Percentiles rank a stretch among this genome's conserved stretches.
These are phyloP conservation scores for Eupithecia centaureata DNA, from an alignment of 2,888 invertebrate species.

Conservation along the genomic window DNA sequence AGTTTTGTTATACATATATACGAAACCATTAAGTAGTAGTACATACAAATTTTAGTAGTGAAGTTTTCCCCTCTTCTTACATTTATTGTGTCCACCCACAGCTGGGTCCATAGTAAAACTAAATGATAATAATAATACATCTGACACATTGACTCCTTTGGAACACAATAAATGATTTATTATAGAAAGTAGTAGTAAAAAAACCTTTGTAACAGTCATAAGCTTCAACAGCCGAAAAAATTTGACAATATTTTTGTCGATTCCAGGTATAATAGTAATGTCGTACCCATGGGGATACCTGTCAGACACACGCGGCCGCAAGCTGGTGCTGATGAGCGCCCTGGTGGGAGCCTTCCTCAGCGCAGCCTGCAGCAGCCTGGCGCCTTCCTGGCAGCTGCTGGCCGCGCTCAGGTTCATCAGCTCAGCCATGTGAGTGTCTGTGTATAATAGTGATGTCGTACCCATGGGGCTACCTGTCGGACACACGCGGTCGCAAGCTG, in stretches of 20 bases:
- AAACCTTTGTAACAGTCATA: neutral
- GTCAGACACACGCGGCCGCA: conserved; percentile 59
- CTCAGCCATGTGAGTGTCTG: conserved; percentile 68
- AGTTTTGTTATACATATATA: too few relatives aligned
- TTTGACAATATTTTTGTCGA: neutral
- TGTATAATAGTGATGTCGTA: conserved; percentile 46
- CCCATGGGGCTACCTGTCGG: conserved; percentile 43
- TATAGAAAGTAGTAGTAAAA: too few relatives aligned
- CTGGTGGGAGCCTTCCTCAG: conserved; percentile 70
- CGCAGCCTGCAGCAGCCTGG: conserved; percentile 66
- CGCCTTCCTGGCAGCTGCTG: conserved; percentile 71
- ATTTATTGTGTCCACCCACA: too few relatives aligned
- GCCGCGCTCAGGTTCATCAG: conserved; percentile 69
- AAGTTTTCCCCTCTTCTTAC: too few relatives aligned
- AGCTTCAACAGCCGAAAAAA: neutral
- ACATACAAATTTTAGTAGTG: too few relatives aligned
- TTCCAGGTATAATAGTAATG: conserved; percentile 48
- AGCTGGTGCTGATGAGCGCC: conserved; percentile 68
- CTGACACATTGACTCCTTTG: too few relatives aligned
- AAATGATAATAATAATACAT: too few relatives aligned
- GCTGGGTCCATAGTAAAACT: too few relatives aligned
- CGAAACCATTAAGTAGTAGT: too few relatives aligned
- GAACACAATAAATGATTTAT: too few relatives aligned
- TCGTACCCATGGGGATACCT: conserved; percentile 45
- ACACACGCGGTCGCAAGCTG: conserved; percentile 63